phyloP scores from a whole-genome alignment of 2,797 vertebrate species.

The Oreortyx pictus region DNA sequence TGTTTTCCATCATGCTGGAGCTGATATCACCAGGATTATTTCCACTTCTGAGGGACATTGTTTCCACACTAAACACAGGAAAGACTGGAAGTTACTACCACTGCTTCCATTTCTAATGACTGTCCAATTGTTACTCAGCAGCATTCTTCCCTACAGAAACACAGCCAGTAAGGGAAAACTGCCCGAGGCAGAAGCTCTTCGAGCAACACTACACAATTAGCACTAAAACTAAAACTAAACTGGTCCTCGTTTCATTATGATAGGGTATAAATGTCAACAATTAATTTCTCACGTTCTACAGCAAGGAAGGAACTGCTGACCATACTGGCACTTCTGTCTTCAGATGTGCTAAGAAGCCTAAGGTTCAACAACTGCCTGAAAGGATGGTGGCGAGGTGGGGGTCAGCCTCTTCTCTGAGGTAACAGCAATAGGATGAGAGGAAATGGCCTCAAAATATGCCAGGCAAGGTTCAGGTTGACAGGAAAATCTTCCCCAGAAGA shows the following conservation, averaged over 20 bases:
- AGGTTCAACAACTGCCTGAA: neutral
- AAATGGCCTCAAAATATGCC: no score
- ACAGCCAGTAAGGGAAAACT: neutral
- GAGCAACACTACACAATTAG: neutral
- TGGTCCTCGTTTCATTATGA: neutral
- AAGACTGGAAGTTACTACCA: neutral
- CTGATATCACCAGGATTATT: slow-evolving; percentile 86
- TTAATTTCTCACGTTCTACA: neutral
- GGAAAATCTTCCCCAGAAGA: no score
- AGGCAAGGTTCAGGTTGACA: no score
- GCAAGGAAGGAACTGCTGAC: neutral
- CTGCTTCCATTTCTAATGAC: neutral
- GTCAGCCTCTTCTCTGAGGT: no score
- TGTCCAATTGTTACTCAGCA: neutral
- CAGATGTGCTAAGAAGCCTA: neutral
- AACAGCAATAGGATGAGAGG: no score
- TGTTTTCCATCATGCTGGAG: slow-evolving; percentile 82
- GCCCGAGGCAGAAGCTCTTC: neutral
- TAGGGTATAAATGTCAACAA: neutral
- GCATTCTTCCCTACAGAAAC: neutral
- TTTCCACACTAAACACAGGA: slow-evolving; percentile 85
- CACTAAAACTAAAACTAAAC: neutral
- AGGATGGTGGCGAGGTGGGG: no score
- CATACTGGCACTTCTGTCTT: neutral
- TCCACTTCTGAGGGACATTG: slow-evolving; percentile 84